phyloP scores from a whole-genome alignment of 2,888 invertebrate species.

The Thereva nobilitata region DNA sequence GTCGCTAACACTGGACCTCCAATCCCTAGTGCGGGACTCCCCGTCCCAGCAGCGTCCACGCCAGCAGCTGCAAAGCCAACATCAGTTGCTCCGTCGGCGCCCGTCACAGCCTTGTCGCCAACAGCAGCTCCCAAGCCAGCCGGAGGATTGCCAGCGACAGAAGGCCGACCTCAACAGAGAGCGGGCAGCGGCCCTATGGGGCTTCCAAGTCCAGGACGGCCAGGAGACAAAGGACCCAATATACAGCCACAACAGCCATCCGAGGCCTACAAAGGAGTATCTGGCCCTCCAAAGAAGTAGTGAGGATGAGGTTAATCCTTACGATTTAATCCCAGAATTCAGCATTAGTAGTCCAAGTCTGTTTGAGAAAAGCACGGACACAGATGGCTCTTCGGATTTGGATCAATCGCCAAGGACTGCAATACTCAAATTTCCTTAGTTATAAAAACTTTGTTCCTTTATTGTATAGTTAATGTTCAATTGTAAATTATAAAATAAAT shows the following conservation, averaged over 20 bases:
- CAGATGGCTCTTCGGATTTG: no score
- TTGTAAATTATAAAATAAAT: no score
- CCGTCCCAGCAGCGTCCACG: conserved; percentile 34
- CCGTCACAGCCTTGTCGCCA: conserved; percentile 19
- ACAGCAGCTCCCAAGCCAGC: conserved; percentile 39
- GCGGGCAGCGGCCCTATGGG: conserved; percentile 56
- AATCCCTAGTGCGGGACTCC: conserved; percentile 40
- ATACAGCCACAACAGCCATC: conserved; percentile 57
- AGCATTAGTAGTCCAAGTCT: conserved; percentile 58
- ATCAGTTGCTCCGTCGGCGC: conserved; percentile 15
- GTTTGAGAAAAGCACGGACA: conserved; percentile 50
- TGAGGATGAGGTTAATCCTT: conserved; percentile 48
- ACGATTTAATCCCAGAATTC: conserved; percentile 51
- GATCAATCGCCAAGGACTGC: no score
- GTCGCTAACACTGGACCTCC: no score
- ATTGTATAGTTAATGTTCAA: no score
- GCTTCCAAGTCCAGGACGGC: conserved; percentile 51
- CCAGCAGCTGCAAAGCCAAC: conserved; percentile 26
- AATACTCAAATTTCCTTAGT: no score
- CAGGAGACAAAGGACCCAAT: conserved; percentile 47
- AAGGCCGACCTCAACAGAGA: conserved; percentile 55
- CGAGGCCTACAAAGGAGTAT: conserved; percentile 55
- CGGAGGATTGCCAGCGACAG: conserved; percentile 23
- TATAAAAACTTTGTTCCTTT: no score
- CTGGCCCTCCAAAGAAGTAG: conserved; percentile 43